Evolutionary conservation across 2,797 vertebrate species (phyloP), one percentile per base, ranked within the genome.

Genomic region (Pogonophryne albipinna): DNA sequence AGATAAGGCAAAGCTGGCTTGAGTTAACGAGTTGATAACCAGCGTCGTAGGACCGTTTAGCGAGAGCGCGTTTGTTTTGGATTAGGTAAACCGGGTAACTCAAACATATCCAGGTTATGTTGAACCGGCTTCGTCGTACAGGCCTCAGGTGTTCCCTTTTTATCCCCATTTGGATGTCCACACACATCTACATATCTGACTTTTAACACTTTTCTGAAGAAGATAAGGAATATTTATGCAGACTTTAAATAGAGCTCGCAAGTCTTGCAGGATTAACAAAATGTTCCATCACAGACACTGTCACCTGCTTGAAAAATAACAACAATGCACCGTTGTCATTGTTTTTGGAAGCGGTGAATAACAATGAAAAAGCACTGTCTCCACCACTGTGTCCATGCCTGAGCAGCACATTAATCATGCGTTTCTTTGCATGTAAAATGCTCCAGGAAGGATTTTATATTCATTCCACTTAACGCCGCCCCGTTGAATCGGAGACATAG

Each of bases 331-430:
- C 60, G 63, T 63, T 76, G 84, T 80, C 87, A 77, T 84, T 88
- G 87, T 88, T 92, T 87, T 78, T 6, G 77, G 79, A 78, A 64
- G 66, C 78, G 8, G 68, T 79, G 87, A 87, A 79, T 79, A 91
- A 89, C 79, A 86, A 85, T 78, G 65, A 19, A 70, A 80, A 78
- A 67, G 67, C 66, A 79, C 44, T 52, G 80, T 77, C 79, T 83
- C 67, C 7, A 81, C 86, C 71, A 44, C 49, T 64, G 23, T 15
- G 65, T 65, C 76, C 84, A 79, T 49, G 82, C 80, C 85, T 72
- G 74, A 82, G 83, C 81, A 44, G 81, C 78, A 65, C 89, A 91
- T 93, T 89, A 92, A 93, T 93, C 91, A 91, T 86, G 79, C 44
- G 68, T 84, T 87, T 82, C 82, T 80, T n/a, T 44, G 78, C 71